phyloP scores from a whole-genome alignment of 2,797 vertebrate species.

The Crax fasciolata region DNA sequence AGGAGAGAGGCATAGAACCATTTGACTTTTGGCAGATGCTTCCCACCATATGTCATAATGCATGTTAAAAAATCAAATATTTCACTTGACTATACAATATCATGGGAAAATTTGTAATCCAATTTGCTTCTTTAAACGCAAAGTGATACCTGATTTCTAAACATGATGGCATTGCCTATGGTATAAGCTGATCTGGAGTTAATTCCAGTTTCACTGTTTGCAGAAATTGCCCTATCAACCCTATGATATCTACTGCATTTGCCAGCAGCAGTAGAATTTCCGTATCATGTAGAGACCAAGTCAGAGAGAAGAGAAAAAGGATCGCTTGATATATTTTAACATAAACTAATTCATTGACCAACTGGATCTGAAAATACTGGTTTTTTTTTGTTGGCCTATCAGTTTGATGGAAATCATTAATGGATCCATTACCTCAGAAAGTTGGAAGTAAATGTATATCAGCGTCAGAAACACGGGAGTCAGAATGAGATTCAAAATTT shows the following conservation, averaged over 20 bases:
- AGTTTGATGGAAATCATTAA: neutral
- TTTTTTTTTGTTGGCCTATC: neutral
- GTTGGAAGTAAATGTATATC: neutral
- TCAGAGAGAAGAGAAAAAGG: neutral
- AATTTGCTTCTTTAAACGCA: conserved; percentile 26
- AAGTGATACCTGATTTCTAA: conserved; percentile 6
- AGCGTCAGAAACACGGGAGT: neutral
- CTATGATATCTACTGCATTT: neutral
- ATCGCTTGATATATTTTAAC: neutral
- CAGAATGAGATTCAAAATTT: neutral
- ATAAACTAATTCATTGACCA: neutral
- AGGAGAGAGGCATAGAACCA: neutral
- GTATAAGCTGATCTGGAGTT: neutral
- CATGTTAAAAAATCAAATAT: conserved; percentile 50
- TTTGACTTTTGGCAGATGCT: conserved; percentile 74
- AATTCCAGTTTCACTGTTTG: neutral
- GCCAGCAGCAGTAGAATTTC: neutral
- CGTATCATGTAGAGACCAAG: neutral
- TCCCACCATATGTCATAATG: conserved; percentile 33
- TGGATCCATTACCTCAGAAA: neutral
- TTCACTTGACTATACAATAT: conserved; percentile 55
- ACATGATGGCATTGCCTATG: neutral
- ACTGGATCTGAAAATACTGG: neutral
- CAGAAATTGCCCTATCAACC: neutral
- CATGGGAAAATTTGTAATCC: conserved; percentile 38